phyloP scores from a whole-genome alignment of 2,888 invertebrate genomes.

The Tinea semifulvella region DNA sequence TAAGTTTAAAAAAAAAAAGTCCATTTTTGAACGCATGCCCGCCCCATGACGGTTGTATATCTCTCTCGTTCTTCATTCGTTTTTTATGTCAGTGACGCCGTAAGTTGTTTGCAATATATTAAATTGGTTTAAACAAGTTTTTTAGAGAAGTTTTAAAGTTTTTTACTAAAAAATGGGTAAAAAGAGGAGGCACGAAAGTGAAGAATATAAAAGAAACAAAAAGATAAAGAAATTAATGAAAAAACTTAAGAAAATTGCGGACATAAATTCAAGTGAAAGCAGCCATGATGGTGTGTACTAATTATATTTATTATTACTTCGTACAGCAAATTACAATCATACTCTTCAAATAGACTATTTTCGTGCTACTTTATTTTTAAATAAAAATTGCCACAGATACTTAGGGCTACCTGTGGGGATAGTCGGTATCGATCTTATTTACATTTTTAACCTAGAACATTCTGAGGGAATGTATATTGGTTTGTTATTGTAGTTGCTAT shows the following conservation, averaged over 20 bases:
- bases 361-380: background rate
- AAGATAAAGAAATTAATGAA: background rate
- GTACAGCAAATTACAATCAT: too few species aligned
- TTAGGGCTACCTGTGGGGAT: background rate
- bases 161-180: background rate
- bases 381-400: background rate
- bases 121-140: background rate
- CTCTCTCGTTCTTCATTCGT: too few species aligned
- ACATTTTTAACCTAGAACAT: background rate
- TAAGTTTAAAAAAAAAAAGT: too few species aligned
- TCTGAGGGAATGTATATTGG: background rate
- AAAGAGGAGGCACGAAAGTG: background rate
- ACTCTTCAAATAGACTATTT: too few species aligned
- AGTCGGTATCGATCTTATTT: background rate
- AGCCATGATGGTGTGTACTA: background rate
- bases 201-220: background rate
- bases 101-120: background rate
- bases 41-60: too few species aligned
- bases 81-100: background rate
- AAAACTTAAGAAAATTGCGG: background rate
- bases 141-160: background rate
- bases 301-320: too few species aligned
- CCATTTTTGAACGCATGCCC: too few species aligned
- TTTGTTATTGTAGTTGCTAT: background rate
- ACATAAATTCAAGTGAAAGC: background rate